Percentiles rank a stretch among this genome's conserved stretches.
phyloP scores from a whole-genome alignment of 1,140 invertebrate genomes.

The Drosophila bifasciata region DNA sequence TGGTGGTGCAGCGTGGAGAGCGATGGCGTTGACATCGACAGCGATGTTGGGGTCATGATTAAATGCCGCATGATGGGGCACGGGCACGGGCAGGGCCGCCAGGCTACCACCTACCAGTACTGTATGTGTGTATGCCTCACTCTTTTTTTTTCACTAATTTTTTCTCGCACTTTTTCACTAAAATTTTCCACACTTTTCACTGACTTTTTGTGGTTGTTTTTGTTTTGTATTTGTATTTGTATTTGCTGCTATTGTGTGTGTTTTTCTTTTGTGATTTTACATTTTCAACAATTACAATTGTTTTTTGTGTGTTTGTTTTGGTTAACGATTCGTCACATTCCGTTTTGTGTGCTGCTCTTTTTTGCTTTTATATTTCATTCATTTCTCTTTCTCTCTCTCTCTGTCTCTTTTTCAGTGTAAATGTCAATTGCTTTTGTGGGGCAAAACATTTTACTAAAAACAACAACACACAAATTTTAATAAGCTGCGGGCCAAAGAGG shows the following conservation, averaged over 20 bases:
- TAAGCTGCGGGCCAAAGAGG: constrained; percentile 6
- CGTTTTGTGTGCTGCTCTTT: constrained; percentile 24
- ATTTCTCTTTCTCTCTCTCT: constrained; percentile 4
- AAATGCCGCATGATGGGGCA: constrained; percentile 68
- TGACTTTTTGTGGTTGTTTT: constrained; percentile 22
- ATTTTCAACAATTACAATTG: constrained; percentile 68
- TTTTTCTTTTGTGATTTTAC: constrained; percentile 40
- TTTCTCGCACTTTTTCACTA: constrained; percentile 23
- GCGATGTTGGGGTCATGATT: constrained; percentile 77
- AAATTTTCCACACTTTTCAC: constrained; percentile 48
- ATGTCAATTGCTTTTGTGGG: constrained; percentile 70
- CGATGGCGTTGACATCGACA: constrained; percentile 80
- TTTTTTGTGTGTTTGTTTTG: constrained; percentile 47
- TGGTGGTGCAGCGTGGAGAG: constrained; percentile 73
- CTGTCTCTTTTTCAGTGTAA: constrained; percentile 53
- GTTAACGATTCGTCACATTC: constrained; percentile 36
- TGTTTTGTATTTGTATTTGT: constrained; percentile 15
- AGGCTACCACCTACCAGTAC: no score
- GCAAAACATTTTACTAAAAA: constrained; percentile 60
- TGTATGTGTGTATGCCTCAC: no score
- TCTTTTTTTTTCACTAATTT: background rate
- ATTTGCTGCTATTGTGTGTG: constrained; percentile 20
- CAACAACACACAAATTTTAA: constrained; percentile 38
- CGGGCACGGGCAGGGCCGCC: constrained; percentile 12
- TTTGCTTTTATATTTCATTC: constrained; percentile 42